Evolutionary conservation across 2,888 invertebrate genomes (phyloP).

Genomic region (Digitonthophagus gazella): DNA sequence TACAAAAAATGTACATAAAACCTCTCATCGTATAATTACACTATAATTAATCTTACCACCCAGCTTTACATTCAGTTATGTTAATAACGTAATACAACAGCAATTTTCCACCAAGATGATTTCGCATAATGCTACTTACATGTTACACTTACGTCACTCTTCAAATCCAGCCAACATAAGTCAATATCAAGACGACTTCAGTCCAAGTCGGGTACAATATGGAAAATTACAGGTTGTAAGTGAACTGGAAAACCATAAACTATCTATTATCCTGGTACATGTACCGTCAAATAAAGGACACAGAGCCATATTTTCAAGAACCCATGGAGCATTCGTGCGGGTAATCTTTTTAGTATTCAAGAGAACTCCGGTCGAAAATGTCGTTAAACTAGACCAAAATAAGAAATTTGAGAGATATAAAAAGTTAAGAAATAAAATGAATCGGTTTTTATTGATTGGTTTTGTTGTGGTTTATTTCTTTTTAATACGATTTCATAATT

Average conservation of each 20-base stretch:
- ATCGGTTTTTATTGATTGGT: background rate
- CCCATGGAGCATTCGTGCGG: constrained; percentile 15
- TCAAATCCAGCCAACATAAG: background rate
- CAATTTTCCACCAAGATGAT: constrained; percentile 36
- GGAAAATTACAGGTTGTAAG: constrained; percentile 34
- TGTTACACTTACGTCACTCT: constrained; percentile 31
- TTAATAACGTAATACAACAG: constrained; percentile 23
- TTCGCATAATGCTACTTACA: too few relatives aligned
- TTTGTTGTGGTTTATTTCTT: background rate
- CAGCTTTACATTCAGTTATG: constrained; percentile 23
- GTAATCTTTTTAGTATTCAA: constrained; percentile 18
- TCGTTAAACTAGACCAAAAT: background rate
- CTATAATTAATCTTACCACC: constrained; percentile 9
- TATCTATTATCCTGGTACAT: constrained; percentile 39
- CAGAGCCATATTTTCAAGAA: background rate
- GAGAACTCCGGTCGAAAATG: background rate
- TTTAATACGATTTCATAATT: constrained; percentile 15
- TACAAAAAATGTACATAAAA: background rate
- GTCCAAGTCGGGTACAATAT: constrained; percentile 17
- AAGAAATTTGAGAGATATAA: constrained; percentile 8
- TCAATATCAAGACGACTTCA: background rate
- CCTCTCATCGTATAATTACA: background rate
- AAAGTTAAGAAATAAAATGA: constrained; percentile 10
- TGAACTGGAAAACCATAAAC: constrained; percentile 46
- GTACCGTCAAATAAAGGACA: constrained; percentile 14